Conservation (phyloP, 2,113 vertebrate genomes). For the Chloroceryle aenea region DNA sequence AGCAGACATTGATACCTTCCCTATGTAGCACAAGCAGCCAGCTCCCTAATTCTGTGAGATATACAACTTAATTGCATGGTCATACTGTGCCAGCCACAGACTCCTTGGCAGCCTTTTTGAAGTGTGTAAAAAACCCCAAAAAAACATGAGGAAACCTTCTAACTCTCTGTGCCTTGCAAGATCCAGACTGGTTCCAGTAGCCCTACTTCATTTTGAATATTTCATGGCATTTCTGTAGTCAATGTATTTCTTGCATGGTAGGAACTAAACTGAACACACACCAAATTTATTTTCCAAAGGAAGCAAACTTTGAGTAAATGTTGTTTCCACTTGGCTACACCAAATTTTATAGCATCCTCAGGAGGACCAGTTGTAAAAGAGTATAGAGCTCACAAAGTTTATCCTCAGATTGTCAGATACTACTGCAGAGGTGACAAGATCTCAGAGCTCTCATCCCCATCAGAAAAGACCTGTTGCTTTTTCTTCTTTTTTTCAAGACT, state of each 20-base stretch:
- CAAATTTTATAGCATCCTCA: neutral
- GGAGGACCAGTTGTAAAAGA: neutral
- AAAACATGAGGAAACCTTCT: neutral
- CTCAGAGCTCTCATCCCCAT: neutral
- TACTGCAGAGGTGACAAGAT: neutral
- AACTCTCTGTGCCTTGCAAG: neutral
- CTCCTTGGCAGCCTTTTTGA: neutral
- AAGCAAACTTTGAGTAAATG: neutral
- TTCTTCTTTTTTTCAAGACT: neutral
- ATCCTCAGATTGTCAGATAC: neutral
- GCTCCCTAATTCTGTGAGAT: neutral
- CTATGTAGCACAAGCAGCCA: neutral
- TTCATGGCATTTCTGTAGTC: neutral
- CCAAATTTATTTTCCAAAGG: neutral
- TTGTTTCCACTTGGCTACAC: neutral
- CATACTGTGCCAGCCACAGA: neutral
- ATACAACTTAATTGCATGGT: neutral
- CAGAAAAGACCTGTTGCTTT: neutral
- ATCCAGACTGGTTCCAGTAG: neutral
- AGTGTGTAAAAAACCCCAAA: neutral
- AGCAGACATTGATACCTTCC: neutral
- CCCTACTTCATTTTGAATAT: neutral
- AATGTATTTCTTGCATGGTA: neutral
- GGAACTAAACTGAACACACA: constrained; percentile 13
- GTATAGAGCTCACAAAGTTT: neutral